A percentile compares a stretch with the other conserved stretches of the same genome.
These are phyloP conservation scores for Chloroceryle aenea DNA, from an alignment of 2,113 vertebrate genomes.

Conservation along the genomic window DNA sequence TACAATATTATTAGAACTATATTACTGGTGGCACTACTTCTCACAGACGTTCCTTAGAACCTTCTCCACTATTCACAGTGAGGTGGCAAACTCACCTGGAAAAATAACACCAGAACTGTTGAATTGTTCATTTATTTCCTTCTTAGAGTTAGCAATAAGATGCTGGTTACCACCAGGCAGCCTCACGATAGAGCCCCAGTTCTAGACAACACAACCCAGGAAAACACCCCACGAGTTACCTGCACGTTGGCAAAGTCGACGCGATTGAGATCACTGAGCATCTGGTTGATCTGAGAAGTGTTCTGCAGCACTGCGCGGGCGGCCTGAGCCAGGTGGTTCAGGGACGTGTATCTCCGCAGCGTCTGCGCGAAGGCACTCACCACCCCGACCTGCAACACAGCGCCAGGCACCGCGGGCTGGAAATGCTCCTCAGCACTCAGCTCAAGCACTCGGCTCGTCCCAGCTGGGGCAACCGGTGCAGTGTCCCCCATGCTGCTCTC, in stretches of 20 bases:
- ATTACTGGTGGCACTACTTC: neutral
- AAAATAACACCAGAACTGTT: neutral
- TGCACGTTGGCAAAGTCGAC: slow-evolving; percentile 98
- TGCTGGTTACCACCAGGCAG: neutral
- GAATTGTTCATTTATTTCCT: neutral
- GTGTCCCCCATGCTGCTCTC: neutral
- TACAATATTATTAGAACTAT: neutral
- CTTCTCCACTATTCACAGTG: neutral
- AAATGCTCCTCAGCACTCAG: neutral
- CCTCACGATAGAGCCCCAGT: neutral
- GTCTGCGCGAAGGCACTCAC: slow-evolving; percentile 97
- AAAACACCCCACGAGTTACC: slow-evolving; percentile 57
- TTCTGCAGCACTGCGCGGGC: slow-evolving; percentile 96
- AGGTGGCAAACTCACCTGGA: neutral
- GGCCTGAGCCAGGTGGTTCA: slow-evolving; percentile 96
- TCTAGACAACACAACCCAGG: rapidly evolving
- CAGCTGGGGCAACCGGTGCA: neutral
- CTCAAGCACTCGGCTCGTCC: neutral
- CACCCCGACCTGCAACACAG: slow-evolving; percentile 83
- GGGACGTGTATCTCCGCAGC: slow-evolving; percentile 91
- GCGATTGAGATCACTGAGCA: slow-evolving; percentile 98
- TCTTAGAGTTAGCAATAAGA: neutral
- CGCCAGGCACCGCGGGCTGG: neutral
- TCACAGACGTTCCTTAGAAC: neutral
- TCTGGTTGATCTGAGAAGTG: slow-evolving; percentile 98